phyloP scores from a whole-genome alignment of 53 echinoderm and acorn worm species.

The Echinometra lucunter region DNA sequence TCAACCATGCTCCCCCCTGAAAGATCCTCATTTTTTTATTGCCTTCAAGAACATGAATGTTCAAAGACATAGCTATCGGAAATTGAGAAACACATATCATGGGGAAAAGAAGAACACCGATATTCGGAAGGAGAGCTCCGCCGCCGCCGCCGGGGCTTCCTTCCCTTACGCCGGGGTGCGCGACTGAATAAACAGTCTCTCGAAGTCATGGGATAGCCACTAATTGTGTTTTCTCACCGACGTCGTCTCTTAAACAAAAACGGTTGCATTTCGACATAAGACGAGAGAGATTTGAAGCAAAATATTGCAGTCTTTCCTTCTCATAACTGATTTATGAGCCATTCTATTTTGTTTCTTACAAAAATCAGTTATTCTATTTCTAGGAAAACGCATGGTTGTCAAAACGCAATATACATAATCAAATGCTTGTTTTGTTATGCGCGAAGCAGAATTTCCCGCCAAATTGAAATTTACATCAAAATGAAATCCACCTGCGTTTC shows the following conservation, averaged over 20 bases:
- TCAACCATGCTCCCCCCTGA: background rate
- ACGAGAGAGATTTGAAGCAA: background rate
- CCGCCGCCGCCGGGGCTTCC: constrained; percentile 29
- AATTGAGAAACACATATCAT: constrained; percentile 30
- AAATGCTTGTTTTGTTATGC: background rate
- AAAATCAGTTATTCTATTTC: no score
- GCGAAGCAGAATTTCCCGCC: constrained; percentile 9
- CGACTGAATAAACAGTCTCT: constrained; percentile 46
- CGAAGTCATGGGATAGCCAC: constrained; percentile 19
- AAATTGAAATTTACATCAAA: background rate
- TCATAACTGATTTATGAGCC: background rate
- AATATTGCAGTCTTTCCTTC: background rate
- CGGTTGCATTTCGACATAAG: background rate
- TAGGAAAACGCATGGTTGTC: background rate
- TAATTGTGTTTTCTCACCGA: constrained; percentile 55
- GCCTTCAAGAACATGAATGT: background rate
- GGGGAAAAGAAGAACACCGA: background rate
- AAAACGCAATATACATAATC: background rate
- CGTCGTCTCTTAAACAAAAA: constrained; percentile 43
- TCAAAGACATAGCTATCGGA: background rate
- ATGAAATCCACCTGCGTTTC: constrained; percentile 17
- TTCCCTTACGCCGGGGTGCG: background rate
- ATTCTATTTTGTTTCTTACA: background rate
- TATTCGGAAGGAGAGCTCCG: background rate
- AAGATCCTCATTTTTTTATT: background rate